A percentile compares a stretch with the other conserved stretches of the same genome.
Evolutionary conservation across 2,888 invertebrate species (phyloP).

Genomic region (Eristalis arbustorum): DNA sequence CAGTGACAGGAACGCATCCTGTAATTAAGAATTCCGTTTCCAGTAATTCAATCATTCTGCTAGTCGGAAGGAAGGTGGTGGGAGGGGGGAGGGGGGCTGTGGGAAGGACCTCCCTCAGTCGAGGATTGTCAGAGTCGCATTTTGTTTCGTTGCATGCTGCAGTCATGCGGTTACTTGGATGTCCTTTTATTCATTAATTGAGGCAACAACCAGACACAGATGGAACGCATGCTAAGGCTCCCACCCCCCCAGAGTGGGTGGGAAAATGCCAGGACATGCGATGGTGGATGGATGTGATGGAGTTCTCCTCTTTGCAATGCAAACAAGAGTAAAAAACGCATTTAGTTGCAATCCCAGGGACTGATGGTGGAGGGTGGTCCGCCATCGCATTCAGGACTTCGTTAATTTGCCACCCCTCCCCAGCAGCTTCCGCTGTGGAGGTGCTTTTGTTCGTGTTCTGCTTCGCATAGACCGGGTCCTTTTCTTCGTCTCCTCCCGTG

Average conservation of each 20-base stretch:
- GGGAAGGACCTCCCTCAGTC: too few species aligned
- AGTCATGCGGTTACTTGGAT: conserved; percentile 20
- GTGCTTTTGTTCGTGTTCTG: conserved; percentile 44
- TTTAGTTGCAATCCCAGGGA: conserved; percentile 52
- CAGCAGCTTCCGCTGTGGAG: conserved; percentile 48
- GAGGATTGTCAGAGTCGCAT: conserved; percentile 19
- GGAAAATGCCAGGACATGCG: not conserved
- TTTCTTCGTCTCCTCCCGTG: not conserved
- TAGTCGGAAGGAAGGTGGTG: not conserved
- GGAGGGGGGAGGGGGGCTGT: not conserved
- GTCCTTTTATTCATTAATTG: conserved; percentile 49
- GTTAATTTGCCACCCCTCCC: conserved; percentile 61
- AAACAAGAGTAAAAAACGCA: conserved; percentile 31
- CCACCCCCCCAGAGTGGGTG: not conserved
- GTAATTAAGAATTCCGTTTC: conserved; percentile 50
- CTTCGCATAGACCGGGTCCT: not conserved
- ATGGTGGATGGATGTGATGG: not conserved
- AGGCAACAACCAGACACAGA: conserved; percentile 34
- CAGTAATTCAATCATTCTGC: conserved; percentile 36
- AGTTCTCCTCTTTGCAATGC: conserved; percentile 8
- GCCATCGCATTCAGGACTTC: conserved; percentile 33
- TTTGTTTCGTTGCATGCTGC: not conserved
- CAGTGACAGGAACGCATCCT: conserved; percentile 4
- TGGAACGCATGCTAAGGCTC: conserved; percentile 3
- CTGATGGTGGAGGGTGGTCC: conserved; percentile 10